phyloP scores from a whole-genome alignment of 2,113 vertebrate species.

The Antechinus stuartii region DNA sequence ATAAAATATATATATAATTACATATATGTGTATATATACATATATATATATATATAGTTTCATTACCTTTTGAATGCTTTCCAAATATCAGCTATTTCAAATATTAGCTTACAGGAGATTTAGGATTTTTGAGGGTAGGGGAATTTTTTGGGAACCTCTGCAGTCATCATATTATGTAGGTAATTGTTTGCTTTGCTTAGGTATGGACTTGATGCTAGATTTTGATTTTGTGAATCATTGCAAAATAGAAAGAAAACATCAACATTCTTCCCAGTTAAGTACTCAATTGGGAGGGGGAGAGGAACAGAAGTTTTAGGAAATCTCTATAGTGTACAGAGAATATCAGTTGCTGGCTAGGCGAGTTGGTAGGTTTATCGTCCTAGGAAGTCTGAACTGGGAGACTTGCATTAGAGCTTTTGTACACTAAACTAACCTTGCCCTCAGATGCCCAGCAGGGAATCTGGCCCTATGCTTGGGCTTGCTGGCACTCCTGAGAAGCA shows the following conservation, averaged over 20 bases:
- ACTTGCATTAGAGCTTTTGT: not conserved
- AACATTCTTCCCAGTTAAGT: not conserved
- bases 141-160: not conserved
- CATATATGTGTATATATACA: too few relatives aligned
- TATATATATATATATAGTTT: not conserved
- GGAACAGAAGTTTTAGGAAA: not conserved
- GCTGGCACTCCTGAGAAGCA: not conserved
- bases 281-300: not conserved
- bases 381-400: not conserved
- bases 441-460: not conserved
- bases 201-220: not conserved
- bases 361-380: not conserved
- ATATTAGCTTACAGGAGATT: not conserved
- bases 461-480: not conserved
- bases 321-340: too few relatives aligned
- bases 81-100: not conserved
- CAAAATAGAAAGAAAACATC: not conserved
- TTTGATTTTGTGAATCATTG: slow-evolving; percentile 4
- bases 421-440: not conserved
- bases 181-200: not conserved
- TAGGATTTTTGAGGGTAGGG: not conserved
- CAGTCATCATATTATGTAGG: not conserved
- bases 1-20: too few relatives aligned
- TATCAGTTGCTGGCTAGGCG: accelerated
- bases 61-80: not conserved